A percentile compares a stretch with the other conserved stretches of the same genome.
Conservation (phyloP, 2,888 invertebrate genomes). For the Epirrhoe tristata region DNA sequence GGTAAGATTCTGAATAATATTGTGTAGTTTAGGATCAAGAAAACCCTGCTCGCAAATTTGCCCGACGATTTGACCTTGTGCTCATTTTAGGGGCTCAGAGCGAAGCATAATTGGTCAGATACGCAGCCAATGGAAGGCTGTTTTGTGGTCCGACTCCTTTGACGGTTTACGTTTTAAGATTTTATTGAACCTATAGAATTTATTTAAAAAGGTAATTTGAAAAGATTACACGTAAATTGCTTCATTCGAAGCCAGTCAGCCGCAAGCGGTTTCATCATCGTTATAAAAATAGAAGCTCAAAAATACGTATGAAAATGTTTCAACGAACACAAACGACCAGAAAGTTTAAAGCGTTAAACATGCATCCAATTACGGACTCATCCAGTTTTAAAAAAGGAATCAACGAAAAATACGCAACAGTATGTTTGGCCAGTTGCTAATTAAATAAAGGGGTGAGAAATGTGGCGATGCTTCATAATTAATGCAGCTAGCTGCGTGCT, state of each 20-base stretch:
- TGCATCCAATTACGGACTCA: constrained; percentile 27
- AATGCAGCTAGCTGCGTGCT: constrained; percentile 54
- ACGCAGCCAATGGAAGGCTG: constrained; percentile 5
- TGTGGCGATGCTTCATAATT: constrained; percentile 57
- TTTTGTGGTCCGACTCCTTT: constrained; percentile 16
- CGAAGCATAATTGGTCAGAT: constrained; percentile 25
- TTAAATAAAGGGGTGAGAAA: constrained; percentile 48
- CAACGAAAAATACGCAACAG: constrained; percentile 1
- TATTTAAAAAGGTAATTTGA: not conserved
- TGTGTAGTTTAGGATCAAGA: constrained; percentile 30
- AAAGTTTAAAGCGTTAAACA: constrained; percentile 24
- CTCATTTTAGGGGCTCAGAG: constrained; percentile 16
- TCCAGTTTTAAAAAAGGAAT: constrained; percentile 27
- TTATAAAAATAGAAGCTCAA: constrained; percentile 3
- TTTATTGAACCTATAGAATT: constrained; percentile 8
- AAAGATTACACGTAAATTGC: constrained; percentile 1
- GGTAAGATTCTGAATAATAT: constrained; percentile 28
- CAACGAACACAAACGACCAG: constrained; percentile 11
- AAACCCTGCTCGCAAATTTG: constrained; percentile 19
- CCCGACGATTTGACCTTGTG: constrained; percentile 31
- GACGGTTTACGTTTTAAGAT: constrained; percentile 8
- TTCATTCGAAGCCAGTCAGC: not conserved
- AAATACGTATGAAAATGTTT: not conserved
- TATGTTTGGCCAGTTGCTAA: constrained; percentile 29
- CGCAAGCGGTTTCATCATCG: not conserved